These are phyloP conservation scores for Trachymyrmex cornetzi DNA, from an alignment of 1,140 invertebrate genomes.

Conservation along the genomic window DNA sequence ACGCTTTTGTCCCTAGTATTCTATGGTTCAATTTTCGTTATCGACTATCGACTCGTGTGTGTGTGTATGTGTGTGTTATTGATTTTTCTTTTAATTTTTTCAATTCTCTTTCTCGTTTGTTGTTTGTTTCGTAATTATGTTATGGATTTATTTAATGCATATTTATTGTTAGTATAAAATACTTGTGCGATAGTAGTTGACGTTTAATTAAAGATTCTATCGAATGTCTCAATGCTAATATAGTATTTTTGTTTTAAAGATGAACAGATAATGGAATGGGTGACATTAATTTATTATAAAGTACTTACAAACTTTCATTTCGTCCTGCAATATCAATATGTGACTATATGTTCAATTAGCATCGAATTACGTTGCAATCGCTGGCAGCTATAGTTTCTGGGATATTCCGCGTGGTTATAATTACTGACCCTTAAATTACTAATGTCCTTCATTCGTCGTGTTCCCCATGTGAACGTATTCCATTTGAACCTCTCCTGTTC, in stretches of 20 bases:
- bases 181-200: neutral
- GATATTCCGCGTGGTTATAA: constrained; percentile 22
- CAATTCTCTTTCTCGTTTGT: neutral
- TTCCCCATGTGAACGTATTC: constrained; percentile 12
- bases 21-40: constrained; percentile 5
- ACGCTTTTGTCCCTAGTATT: neutral
- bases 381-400: constrained; percentile 13
- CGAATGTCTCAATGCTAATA: neutral
- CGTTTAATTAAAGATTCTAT: neutral
- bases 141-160: neutral
- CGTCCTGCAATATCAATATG: neutral
- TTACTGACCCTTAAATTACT: constrained; percentile 39
- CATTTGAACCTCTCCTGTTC: constrained; percentile 22
- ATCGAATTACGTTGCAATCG: constrained; percentile 40
- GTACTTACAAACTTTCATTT: neutral
- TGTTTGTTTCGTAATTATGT: neutral
- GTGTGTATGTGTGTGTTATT: too few species aligned
- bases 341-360: constrained; percentile 19
- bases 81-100: neutral
- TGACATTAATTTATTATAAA: constrained; percentile 13
- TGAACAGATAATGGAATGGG: neutral
- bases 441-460: constrained; percentile 33
- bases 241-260: constrained; percentile 1
- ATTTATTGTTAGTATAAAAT: neutral
- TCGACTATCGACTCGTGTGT: neutral